These are phyloP conservation scores for Hyles vespertilio DNA, from an alignment of 1,140 invertebrate species.

Conservation along the genomic window DNA sequence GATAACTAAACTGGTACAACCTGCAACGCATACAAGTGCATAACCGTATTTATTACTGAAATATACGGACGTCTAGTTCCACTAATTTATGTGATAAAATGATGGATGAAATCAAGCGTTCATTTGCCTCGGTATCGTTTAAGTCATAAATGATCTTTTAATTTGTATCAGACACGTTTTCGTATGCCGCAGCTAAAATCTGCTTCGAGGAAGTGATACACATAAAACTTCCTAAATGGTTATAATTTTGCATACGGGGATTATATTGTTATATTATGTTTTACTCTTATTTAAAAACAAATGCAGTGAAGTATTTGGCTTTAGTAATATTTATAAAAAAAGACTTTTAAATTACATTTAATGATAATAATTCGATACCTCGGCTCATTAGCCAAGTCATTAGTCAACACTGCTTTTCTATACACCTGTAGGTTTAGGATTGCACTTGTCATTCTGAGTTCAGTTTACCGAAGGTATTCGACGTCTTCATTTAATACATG, in stretches of 20 bases:
- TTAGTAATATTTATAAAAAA: background rate
- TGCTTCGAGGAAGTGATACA: too few species aligned
- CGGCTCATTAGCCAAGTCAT: too few species aligned
- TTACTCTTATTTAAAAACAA: too few species aligned
- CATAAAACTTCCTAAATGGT: too few species aligned
- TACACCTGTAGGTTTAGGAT: too few species aligned
- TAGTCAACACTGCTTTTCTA: too few species aligned
- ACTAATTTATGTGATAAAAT: conserved; percentile 4
- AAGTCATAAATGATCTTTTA: background rate
- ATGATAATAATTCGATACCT: too few species aligned
- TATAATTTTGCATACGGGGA: too few species aligned
- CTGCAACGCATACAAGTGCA: conserved; percentile 10
- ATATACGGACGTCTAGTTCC: background rate
- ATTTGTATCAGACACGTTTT: background rate
- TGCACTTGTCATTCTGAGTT: too few species aligned
- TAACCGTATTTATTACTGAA: conserved; percentile 4
- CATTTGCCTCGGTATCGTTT: background rate
- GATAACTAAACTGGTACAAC: conserved; percentile 26
- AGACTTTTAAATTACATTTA: too few species aligned
- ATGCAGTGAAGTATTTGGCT: background rate
- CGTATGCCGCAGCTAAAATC: background rate
- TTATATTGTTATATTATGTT: too few species aligned
- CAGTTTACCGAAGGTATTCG: too few species aligned
- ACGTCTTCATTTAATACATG: conserved; percentile 24
- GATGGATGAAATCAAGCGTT: background rate